A percentile compares a stretch with the other conserved stretches of the same genome.
Conservation (phyloP, 2,797 vertebrate species). For the Acomys russatus region DNA sequence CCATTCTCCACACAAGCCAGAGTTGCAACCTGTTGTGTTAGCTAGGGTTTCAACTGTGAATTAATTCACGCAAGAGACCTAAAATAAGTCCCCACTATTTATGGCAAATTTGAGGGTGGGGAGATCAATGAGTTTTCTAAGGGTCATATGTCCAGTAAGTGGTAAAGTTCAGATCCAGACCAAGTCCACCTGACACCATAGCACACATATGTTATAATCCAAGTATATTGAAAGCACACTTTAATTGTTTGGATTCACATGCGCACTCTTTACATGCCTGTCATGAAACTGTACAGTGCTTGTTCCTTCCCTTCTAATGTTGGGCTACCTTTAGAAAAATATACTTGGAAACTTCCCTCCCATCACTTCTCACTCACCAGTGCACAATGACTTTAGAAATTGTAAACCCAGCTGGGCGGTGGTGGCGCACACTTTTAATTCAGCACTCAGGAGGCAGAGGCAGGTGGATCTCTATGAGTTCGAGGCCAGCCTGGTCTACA, state of each 20-base stretch:
- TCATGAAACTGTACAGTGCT: conserved; percentile 33
- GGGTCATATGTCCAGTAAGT: conserved; percentile 37
- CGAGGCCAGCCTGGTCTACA: too few species aligned
- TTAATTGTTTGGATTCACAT: conserved; percentile 41
- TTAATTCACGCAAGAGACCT: conserved; percentile 33
- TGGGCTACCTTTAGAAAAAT: conserved; percentile 29
- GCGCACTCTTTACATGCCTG: conserved; percentile 1
- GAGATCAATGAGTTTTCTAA: conserved; percentile 34
- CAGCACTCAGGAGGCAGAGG: too few species aligned
- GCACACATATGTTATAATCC: neutral
- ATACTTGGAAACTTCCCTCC: neutral
- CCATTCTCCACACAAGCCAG: conserved; percentile 34
- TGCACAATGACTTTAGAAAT: conserved; percentile 35
- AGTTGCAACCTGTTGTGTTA: conserved; percentile 51
- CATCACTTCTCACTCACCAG: neutral
- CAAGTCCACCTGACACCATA: conserved; percentile 29
- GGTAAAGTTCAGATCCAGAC: conserved; percentile 59
- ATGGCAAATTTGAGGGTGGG: conserved; percentile 50
- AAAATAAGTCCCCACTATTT: conserved; percentile 17
- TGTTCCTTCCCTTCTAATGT: conserved; percentile 43
- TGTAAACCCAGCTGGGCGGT: neutral
- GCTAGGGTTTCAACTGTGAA: conserved; percentile 31
- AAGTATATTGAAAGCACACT: neutral
- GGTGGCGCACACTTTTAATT: too few species aligned
- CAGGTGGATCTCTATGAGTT: too few species aligned